Evolutionary conservation across 2,113 vertebrate genomes (phyloP), one percentile per base, ranked within the genome.

Genomic region (Dipodomys ordii): DNA sequence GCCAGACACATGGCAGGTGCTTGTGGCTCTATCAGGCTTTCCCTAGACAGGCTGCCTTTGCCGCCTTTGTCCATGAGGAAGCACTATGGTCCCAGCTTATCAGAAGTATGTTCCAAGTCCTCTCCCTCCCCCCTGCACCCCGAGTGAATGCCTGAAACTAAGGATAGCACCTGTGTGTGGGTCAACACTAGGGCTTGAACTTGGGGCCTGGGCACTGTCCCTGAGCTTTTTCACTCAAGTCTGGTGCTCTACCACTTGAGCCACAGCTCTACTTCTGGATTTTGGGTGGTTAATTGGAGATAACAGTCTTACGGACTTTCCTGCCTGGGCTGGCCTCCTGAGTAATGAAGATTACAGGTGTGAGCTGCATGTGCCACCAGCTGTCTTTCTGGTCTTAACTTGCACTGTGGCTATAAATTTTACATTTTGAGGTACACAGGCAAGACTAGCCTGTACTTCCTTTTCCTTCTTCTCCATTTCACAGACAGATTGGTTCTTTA

Each of bases 1-100:
- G 7, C 27, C 53, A 67, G 35, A 46, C 1, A 4, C 2, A 9
- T 3, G 2, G 57, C 35, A 13, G 5, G 12, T 3, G 10, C 28
- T 23, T 3, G 0, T 8, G 39, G 76, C 49, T 27, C n/a, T 1
- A 32, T 49, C 22, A 8, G 32, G 32, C 57, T 53, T 60, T 25
- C 64, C 39, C 35, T 81, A 84, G 44, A 64, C 1, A 3, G 30
- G 27, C 73, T 44, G 44, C 23, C 82, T 62, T 89, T 27, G 22
- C 39, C 19, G 44, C 32, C 60, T 30, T 69, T 11, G 28, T 2
- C 32, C 30, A 60, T 30, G n/a, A 39, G 6, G 18, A 53, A 44
- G 9, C 1, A 5, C 5, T 11, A 25, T 3, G 7, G 16, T 67
- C 18, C 67, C 68, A 79, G 27, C 28, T 65, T 6, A 8, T n/a